These are phyloP conservation scores for Choloepus hoffmanni DNA, from an alignment of 2,113 vertebrate species.

Conservation along the genomic window DNA sequence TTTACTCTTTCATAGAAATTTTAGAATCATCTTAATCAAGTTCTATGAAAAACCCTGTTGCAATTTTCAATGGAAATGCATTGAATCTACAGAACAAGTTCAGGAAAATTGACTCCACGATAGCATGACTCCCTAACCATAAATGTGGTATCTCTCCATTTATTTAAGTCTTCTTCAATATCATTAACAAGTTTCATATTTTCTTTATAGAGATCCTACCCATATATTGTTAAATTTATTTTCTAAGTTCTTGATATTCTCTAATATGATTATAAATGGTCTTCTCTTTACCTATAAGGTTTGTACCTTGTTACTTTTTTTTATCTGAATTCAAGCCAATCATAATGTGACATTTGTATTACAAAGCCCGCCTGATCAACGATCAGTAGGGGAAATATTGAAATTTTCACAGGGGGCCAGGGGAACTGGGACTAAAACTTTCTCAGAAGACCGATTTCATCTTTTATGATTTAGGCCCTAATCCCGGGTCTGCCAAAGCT, in stretches of 20 bases:
- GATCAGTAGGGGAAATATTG: not conserved
- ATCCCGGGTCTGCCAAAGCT: not conserved
- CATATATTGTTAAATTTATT: not conserved
- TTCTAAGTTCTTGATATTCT: not conserved
- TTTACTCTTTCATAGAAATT: not conserved
- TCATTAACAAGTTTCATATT: conserved; percentile 10
- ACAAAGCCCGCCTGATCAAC: not conserved
- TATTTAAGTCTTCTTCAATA: not conserved
- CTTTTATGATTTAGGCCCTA: conserved; percentile 1
- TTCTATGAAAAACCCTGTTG: not conserved
- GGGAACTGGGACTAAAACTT: not conserved
- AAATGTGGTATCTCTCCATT: not conserved
- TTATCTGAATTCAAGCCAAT: not conserved
- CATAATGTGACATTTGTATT: not conserved
- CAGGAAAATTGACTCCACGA: not conserved
- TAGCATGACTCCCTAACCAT: conserved; percentile 37
- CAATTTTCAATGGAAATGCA: not conserved
- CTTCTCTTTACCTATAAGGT: not conserved
- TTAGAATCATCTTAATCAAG: conserved; percentile 59
- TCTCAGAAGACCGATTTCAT: not conserved
- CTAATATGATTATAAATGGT: not conserved
- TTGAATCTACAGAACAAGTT: not conserved
- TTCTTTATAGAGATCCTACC: conserved; percentile 12
- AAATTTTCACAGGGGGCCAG: not conserved
- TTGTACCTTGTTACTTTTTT: not conserved